Percentiles rank a stretch among this genome's conserved stretches.
Conservation (phyloP, 2,888 invertebrate species). For the Cyclophora albipunctata region DNA sequence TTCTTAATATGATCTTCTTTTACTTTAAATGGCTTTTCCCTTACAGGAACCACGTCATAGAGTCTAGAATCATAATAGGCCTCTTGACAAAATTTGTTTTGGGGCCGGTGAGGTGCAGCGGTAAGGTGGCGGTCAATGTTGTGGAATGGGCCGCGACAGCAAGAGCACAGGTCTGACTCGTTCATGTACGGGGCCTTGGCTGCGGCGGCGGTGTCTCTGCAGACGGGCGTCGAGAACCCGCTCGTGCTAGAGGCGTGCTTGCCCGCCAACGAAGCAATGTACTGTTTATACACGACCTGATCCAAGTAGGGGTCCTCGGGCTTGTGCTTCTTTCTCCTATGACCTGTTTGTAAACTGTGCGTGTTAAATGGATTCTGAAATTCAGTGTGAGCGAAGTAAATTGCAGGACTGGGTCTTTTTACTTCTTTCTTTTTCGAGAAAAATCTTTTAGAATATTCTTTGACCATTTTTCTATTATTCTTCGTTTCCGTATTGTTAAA, state of each 20-base stretch:
- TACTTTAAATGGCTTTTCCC: conserved; percentile 35
- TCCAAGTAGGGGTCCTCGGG: conserved; percentile 6
- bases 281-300: conserved; percentile 30
- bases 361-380: conserved; percentile 12
- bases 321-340: neutral
- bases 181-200: conserved; percentile 2
- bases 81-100: conserved; percentile 16
- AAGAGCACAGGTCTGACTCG: conserved; percentile 48
- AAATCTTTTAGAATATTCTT: conserved; percentile 4
- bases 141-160: conserved; percentile 44
- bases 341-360: conserved; percentile 1
- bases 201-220: conserved; percentile 18
- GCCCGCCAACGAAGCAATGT: conserved; percentile 28
- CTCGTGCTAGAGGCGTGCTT: conserved; percentile 37
- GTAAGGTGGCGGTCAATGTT: conserved; percentile 40
- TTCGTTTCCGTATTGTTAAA: too few species aligned
- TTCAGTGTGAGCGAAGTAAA: too few species aligned
- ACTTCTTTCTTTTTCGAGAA: conserved; percentile 12
- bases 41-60: conserved; percentile 58
- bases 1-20: conserved; percentile 25
- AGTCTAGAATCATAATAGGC: conserved; percentile 48
- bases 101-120: conserved; percentile 9
- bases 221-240: conserved; percentile 47
- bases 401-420: neutral
- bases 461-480: too few species aligned